Conservation (phyloP, 2,113 vertebrate species). For the Sprattus sprattus region DNA sequence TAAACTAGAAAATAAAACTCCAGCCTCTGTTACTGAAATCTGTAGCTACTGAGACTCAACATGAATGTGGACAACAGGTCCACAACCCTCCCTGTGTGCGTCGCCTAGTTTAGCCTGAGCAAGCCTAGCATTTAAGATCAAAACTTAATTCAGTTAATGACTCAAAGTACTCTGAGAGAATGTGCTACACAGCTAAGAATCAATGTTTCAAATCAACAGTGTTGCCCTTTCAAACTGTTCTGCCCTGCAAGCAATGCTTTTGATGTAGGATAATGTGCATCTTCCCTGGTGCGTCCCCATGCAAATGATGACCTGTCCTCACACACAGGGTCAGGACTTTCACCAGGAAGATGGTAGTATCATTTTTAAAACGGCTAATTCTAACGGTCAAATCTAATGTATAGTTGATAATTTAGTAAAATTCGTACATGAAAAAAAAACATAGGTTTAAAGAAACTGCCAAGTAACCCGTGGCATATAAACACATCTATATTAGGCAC, state of each 20-base stretch:
- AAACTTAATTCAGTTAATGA: background rate
- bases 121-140: background rate
- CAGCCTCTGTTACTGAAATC: background rate
- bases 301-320: background rate
- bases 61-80: background rate
- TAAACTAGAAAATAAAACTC: background rate
- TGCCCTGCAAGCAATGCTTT: background rate
- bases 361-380: background rate
- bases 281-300: background rate
- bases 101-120: background rate
- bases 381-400: background rate
- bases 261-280: background rate
- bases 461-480: background rate
- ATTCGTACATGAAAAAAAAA: background rate
- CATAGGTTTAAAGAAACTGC: background rate
- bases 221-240: background rate
- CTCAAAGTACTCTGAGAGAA: background rate
- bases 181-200: background rate
- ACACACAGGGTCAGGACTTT: background rate
- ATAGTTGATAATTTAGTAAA: background rate
- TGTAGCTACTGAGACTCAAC: background rate
- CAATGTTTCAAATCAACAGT: background rate
- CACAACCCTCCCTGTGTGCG: background rate
- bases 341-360: background rate
- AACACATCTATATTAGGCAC: background rate